phyloP scores from a whole-genome alignment of 92 coral and sea anemone genomes.

The Pocillopora meandrina region DNA sequence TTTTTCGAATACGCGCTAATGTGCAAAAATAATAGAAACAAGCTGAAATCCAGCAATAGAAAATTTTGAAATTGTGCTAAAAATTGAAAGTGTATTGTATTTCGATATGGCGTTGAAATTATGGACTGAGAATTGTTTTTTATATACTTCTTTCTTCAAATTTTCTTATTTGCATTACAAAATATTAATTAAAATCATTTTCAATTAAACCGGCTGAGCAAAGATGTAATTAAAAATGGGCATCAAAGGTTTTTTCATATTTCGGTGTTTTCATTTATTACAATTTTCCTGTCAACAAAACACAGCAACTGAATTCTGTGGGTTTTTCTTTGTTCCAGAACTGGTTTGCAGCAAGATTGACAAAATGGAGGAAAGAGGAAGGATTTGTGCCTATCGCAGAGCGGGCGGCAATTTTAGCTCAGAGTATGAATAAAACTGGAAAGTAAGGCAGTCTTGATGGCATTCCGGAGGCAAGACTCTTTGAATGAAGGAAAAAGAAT shows the following conservation, averaged over 20 bases:
- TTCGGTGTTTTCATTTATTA: background rate
- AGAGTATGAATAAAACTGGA: slow-evolving; percentile 45
- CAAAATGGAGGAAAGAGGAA: slow-evolving; percentile 78
- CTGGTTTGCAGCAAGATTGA: slow-evolving; percentile 75
- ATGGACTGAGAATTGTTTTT: too few relatives aligned
- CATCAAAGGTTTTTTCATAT: background rate
- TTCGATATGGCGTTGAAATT: too few relatives aligned
- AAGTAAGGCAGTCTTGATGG: background rate
- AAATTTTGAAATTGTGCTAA: too few relatives aligned
- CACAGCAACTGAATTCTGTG: slow-evolving; percentile 5
- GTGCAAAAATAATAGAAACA: too few relatives aligned
- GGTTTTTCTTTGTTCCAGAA: slow-evolving; percentile 39
- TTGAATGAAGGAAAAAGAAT: background rate
- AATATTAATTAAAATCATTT: background rate
- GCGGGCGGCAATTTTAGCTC: slow-evolving; percentile 66
- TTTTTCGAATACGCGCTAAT: too few relatives aligned
- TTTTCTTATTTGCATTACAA: background rate
- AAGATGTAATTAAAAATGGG: background rate
- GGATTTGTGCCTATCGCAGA: slow-evolving; percentile 82
- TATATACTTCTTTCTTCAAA: too few relatives aligned
- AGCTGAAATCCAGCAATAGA: too few relatives aligned
- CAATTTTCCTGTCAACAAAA: too few relatives aligned
- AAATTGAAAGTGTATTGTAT: too few relatives aligned
- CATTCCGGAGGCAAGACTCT: background rate
- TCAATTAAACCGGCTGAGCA: background rate